Evolutionary conservation across 2,113 vertebrate genomes (phyloP).

Genomic region (Charadrius vociferus): DNA sequence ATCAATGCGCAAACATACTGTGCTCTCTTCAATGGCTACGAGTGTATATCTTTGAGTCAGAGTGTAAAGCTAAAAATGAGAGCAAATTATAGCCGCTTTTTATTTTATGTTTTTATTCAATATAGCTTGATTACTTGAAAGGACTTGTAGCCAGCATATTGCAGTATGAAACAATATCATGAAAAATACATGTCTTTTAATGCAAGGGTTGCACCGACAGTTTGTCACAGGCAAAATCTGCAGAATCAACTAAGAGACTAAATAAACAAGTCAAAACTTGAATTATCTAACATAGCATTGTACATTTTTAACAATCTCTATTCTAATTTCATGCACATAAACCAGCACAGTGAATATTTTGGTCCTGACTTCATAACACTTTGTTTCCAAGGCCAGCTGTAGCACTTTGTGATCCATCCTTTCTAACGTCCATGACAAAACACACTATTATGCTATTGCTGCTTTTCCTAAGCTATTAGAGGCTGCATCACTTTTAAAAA

Average conservation of each 20-base stretch:
- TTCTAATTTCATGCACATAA: constrained; percentile 68
- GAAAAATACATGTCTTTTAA: constrained; percentile 80
- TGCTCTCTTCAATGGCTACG: constrained; percentile 2
- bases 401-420: constrained; percentile 38
- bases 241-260: constrained; percentile 74
- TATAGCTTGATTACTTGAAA: constrained; percentile 78
- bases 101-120: constrained; percentile 73
- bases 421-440: constrained; percentile 47
- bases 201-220: constrained; percentile 62
- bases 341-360: constrained; percentile 57
- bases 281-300: constrained; percentile 59
- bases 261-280: constrained; percentile 71
- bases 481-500: constrained; percentile 47
- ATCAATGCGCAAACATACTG: constrained; percentile 39
- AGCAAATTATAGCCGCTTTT: constrained; percentile 69
- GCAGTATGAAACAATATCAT: constrained; percentile 69
- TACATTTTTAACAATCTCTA: constrained; percentile 61
- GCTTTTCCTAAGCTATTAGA: constrained; percentile 46
- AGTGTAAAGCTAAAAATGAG: constrained; percentile 52
- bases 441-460: constrained; percentile 38
- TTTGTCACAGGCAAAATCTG: constrained; percentile 73
- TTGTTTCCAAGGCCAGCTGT: constrained; percentile 50
- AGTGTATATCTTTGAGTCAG: constrained; percentile 25
- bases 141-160: constrained; percentile 61
- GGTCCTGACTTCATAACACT: constrained; percentile 33